These are phyloP conservation scores for Phoxinus dragarum DNA, from an alignment of 2,797 vertebrate species.

Conservation along the genomic window DNA sequence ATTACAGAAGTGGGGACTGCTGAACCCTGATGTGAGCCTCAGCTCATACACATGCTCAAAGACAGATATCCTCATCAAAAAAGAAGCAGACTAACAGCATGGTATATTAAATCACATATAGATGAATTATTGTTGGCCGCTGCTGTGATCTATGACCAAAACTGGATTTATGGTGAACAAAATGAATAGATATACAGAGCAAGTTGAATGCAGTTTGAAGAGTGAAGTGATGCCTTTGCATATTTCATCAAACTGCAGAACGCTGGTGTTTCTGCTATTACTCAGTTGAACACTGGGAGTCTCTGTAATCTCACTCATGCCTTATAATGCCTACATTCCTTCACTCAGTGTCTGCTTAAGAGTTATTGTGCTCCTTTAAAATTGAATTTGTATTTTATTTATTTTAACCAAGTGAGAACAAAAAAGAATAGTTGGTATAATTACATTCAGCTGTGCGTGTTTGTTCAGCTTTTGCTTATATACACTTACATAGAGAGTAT, in stretches of 20 bases:
- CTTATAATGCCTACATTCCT: neutral
- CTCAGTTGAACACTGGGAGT: conserved; percentile 64
- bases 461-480: neutral
- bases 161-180: conserved; percentile 25
- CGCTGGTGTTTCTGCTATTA: conserved; percentile 59
- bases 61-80: conserved; percentile 25
- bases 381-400: neutral
- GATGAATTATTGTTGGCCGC: conserved; percentile 20
- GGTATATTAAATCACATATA: conserved; percentile 17
- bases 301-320: conserved; percentile 65
- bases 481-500: neutral
- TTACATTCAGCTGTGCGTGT: neutral
- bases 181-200: conserved; percentile 25
- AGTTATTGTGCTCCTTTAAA: neutral
- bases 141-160: conserved; percentile 21
- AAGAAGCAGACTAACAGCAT: conserved; percentile 32
- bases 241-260: conserved; percentile 28
- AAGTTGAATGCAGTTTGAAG: conserved; percentile 13
- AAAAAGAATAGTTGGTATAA: neutral
- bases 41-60: conserved; percentile 26
- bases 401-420: neutral
- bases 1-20: conserved; percentile 13
- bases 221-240: conserved; percentile 32
- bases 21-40: neutral
- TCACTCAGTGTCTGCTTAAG: neutral